phyloP scores from a whole-genome alignment of 2,888 invertebrate genomes.

The Andrena chrysosceles region DNA sequence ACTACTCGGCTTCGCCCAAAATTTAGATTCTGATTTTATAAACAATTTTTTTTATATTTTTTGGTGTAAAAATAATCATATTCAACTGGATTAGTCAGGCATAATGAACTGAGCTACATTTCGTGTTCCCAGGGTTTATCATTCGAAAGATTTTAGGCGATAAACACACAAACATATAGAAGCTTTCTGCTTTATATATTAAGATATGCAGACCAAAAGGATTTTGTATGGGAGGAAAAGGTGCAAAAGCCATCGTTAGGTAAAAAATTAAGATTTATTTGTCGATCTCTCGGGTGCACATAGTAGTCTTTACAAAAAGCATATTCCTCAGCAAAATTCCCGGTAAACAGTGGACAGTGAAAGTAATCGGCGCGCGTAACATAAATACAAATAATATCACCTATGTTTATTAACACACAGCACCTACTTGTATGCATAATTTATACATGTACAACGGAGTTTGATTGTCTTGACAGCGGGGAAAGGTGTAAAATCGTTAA shows the following conservation, averaged over 20 bases:
- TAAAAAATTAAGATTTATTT: slow-evolving; percentile 39
- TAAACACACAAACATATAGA: too few relatives aligned
- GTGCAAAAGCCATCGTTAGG: neutral
- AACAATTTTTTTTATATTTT: too few relatives aligned
- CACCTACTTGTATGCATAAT: neutral
- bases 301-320: neutral
- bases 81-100: too few relatives aligned
- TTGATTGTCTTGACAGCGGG: neutral
- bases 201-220: too few relatives aligned
- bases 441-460: slow-evolving; percentile 26
- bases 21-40: too few relatives aligned
- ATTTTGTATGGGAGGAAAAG: neutral
- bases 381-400: slow-evolving; percentile 36
- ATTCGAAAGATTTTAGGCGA: too few relatives aligned
- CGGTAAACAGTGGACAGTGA: neutral
- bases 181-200: too few relatives aligned
- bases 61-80: too few relatives aligned
- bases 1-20: too few relatives aligned
- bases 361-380: neutral
- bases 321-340: neutral
- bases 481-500: neutral
- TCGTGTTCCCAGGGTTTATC: too few relatives aligned
- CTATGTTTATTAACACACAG: slow-evolving; percentile 12
- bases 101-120: too few relatives aligned
- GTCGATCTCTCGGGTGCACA: neutral